Base-by-base conservation (phyloP, 2,888 invertebrate species). In the Pterostichus niger region DNA sequence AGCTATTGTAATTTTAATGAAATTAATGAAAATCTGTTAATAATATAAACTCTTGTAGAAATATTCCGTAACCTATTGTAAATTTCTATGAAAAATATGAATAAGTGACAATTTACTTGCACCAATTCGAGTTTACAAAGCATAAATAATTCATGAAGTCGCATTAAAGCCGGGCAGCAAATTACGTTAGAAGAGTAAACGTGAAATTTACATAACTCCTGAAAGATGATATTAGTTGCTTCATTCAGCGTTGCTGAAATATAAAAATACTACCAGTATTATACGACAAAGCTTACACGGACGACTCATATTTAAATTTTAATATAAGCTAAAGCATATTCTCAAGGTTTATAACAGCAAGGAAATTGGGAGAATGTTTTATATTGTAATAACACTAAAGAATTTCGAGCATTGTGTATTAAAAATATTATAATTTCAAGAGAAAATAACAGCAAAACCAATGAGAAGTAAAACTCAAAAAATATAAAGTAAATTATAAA, bases 171-270 rank as follows among this genome's bases (percentile, higher is more conserved):
- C 49, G 49, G n/a, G 49, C 13, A 49, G 49, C 49, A 49, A 49
- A 49, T 49, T 49, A 49, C 13, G 49, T 49, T 49, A 49, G n/a
- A n/a, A 5, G 49, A 49, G 11, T 10, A 49, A 11, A 11, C 49
- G 13, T 49, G 10, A 5, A 6, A n/a, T 49, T 49, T 49, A 11
- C 49, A 49, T 49, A 49, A 49, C 49, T 49, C 49, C n/a, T 49
- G 49, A 49, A 49, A 49, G 49, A 49, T 49, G 49, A 49, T 49
- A n/a, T 49, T n/a, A 49, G 49, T 13, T 49, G 49, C 49, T 49
- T 10, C 49, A 49, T 10, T 49, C 49, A 49, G 5, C 49, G n/a
- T n/a, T n/a, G 13, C 49, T n/a, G 13, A 49, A 49, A 49, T 49
- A 49, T 13, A 49, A 13, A 13, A 49, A 44, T 11, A 44, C 44